These are phyloP conservation scores for Drosophila prostipennis DNA, from an alignment of 2,888 invertebrate species.

Conservation along the genomic window DNA sequence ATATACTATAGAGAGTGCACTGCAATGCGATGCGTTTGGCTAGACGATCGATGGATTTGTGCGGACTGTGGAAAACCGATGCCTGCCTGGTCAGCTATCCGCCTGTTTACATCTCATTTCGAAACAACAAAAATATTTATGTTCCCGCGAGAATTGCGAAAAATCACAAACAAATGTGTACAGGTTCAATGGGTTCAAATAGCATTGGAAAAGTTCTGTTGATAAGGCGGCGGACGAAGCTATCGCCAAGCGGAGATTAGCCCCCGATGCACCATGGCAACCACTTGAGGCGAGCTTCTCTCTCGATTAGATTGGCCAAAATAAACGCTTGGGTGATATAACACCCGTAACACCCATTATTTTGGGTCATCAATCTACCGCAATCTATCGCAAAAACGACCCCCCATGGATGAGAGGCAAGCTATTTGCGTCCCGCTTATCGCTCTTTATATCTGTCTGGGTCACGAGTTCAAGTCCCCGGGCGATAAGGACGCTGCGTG, in stretches of 20 bases:
- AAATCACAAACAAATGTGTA: slow-evolving; percentile 2
- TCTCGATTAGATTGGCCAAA: slow-evolving; percentile 24
- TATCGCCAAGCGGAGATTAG: slow-evolving; percentile 26
- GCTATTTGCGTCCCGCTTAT: slow-evolving; percentile 31
- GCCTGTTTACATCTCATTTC: slow-evolving; percentile 13
- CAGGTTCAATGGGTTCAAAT: slow-evolving; percentile 62
- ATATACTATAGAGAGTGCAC: neutral
- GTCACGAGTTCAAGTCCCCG: slow-evolving; percentile 3
- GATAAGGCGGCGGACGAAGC: slow-evolving; percentile 47
- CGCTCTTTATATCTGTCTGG: neutral
- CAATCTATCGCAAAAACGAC: slow-evolving; percentile 11
- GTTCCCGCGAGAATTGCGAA: slow-evolving; percentile 27
- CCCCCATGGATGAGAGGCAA: slow-evolving; percentile 34
- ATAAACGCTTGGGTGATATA: neutral
- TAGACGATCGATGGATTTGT: slow-evolving; percentile 45
- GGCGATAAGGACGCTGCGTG: slow-evolving; percentile 16
- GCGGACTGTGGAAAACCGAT: slow-evolving; percentile 8
- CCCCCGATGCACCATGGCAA: slow-evolving; percentile 24
- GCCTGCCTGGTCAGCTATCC: slow-evolving; percentile 14
- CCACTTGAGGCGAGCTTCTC: slow-evolving; percentile 5
- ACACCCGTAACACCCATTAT: neutral
- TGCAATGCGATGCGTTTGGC: slow-evolving; percentile 26
- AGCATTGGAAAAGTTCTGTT: slow-evolving; percentile 55
- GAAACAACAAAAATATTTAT: slow-evolving; percentile 50
- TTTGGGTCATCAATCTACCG: neutral